These are phyloP conservation scores for Turdus rufiventris DNA, from an alignment of 2,113 vertebrate species.

Conservation along the genomic window DNA sequence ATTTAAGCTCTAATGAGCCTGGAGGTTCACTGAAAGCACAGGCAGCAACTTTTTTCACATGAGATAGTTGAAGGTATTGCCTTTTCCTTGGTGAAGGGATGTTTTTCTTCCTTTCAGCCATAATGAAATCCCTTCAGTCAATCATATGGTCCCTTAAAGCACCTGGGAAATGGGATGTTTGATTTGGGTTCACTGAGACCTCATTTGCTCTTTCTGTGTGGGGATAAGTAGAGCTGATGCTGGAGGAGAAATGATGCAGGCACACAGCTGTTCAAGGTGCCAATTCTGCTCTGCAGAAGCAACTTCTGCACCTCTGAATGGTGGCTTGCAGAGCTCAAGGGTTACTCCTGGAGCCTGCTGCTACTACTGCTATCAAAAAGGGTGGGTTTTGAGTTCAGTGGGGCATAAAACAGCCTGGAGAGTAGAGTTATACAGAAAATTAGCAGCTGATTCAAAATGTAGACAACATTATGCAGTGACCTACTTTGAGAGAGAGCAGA, in stretches of 20 bases:
- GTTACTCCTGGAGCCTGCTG: not conserved
- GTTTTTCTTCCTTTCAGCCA: not conserved
- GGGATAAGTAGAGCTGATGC: not conserved
- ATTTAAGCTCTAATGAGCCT: not conserved
- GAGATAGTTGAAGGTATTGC: not conserved
- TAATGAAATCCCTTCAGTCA: not conserved
- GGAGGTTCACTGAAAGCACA: not conserved
- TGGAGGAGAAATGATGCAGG: not conserved
- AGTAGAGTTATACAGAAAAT: not conserved
- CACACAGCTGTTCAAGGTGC: not conserved
- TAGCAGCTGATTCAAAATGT: not conserved
- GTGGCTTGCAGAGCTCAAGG: not conserved
- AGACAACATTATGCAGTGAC: not conserved
- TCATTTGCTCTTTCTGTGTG: not conserved
- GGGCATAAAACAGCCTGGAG: not conserved
- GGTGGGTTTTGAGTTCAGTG: not conserved
- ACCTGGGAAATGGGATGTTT: not conserved
- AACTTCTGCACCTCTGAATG: not conserved
- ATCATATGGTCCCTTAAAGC: not conserved
- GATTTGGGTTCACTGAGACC: not conserved
- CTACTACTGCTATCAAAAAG: not conserved
- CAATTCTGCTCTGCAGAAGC: not conserved
- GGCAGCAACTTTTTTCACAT: not conserved
- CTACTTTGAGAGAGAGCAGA: not conserved
- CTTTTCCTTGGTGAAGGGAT: not conserved